phyloP scores from a whole-genome alignment of 2,113 vertebrate genomes.

The Sisor rabdophorus region DNA sequence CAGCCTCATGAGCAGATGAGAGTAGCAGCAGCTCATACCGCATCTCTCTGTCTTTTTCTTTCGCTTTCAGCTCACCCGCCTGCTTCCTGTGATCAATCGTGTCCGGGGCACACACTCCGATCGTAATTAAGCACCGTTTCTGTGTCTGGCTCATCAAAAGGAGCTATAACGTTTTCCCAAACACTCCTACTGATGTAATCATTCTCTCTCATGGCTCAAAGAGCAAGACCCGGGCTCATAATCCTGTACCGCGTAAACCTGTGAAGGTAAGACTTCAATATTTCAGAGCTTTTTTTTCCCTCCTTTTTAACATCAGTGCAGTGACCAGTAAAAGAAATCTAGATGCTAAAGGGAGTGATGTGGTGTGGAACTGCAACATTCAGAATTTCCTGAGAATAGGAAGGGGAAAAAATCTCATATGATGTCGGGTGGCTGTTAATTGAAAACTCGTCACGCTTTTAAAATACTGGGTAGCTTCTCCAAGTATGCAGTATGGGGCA shows the following conservation, averaged over 20 bases:
- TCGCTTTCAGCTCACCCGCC: constrained; percentile 19
- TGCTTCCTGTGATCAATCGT: constrained; percentile 49
- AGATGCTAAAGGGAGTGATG: neutral
- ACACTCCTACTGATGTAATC: constrained; percentile 59
- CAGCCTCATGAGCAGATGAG: neutral
- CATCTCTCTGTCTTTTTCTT: constrained; percentile 12
- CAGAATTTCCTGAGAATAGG: constrained; percentile 26
- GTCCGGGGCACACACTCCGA: constrained; percentile 47
- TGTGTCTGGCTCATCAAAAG: constrained; percentile 54
- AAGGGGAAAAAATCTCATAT: constrained; percentile 12
- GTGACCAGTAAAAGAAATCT: neutral
- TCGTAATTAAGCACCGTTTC: constrained; percentile 52
- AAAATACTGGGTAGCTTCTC: constrained; percentile 46
- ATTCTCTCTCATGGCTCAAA: constrained; percentile 31
- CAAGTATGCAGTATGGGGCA: constrained; percentile 43
- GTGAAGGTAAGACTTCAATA: neutral
- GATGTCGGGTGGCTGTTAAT: constrained; percentile 46
- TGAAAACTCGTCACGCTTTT: constrained; percentile 48
- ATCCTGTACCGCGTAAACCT: neutral
- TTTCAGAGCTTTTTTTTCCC: neutral
- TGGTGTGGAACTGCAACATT: constrained; percentile 17
- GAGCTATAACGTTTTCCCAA: constrained; percentile 49
- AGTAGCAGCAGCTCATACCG: constrained; percentile 11
- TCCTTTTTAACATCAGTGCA: neutral
- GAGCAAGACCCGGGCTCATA: neutral